phyloP scores from a whole-genome alignment of 2,888 invertebrate genomes.

The Baccha elongata region DNA sequence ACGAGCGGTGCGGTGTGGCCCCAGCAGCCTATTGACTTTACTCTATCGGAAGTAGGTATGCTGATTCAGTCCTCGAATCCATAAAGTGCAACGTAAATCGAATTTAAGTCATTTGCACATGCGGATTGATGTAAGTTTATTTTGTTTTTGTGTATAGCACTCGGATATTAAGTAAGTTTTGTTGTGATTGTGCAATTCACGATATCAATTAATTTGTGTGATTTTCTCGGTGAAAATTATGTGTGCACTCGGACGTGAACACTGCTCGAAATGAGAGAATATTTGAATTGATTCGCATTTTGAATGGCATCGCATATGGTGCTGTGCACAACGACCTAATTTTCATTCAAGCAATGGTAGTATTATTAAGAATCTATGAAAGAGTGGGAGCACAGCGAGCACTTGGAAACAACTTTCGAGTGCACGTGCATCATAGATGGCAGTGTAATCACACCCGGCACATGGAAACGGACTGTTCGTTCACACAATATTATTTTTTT shows the following conservation, averaged over 20 bases:
- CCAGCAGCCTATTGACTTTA: slow-evolving; percentile 2
- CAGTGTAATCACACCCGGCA: slow-evolving; percentile 45
- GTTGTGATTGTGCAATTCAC: slow-evolving; percentile 62
- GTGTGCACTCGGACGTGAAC: slow-evolving; percentile 68
- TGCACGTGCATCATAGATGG: slow-evolving; percentile 65
- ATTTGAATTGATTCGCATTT: slow-evolving; percentile 25
- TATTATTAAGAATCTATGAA: slow-evolving; percentile 47
- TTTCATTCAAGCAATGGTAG: slow-evolving; percentile 55
- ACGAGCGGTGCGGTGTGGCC: neutral
- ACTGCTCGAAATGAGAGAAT: slow-evolving; percentile 40
- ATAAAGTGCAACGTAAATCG: slow-evolving; percentile 57
- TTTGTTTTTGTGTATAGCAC: neutral
- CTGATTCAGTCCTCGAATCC: slow-evolving; percentile 53
- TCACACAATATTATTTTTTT: slow-evolving; percentile 7
- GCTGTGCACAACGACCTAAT: slow-evolving; percentile 54
- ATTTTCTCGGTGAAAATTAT: slow-evolving; percentile 64
- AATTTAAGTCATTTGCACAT: slow-evolving; percentile 44
- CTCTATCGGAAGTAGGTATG: slow-evolving; percentile 58
- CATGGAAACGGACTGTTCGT: slow-evolving; percentile 43
- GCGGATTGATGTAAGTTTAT: slow-evolving; percentile 47
- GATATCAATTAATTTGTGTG: slow-evolving; percentile 72
- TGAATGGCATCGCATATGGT: slow-evolving; percentile 2
- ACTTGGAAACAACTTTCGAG: slow-evolving; percentile 25
- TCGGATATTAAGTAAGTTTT: slow-evolving; percentile 1
- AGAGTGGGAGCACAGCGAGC: slow-evolving; percentile 13